Conservation (phyloP, 2,888 invertebrate genomes). For the Leucozona laternaria region DNA sequence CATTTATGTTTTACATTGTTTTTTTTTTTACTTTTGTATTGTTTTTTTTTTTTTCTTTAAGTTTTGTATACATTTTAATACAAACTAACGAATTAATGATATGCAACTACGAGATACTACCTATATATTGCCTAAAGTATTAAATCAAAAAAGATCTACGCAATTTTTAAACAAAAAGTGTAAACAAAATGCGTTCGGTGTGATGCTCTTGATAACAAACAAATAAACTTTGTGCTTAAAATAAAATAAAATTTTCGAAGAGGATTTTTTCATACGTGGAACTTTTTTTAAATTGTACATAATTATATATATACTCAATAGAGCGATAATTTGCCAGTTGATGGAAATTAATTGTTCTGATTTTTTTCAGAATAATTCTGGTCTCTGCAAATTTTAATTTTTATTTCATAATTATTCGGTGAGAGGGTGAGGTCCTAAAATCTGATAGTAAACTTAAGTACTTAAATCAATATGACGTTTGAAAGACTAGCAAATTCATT, state of each 20-base stretch:
- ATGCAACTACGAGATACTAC: slow-evolving; percentile 67
- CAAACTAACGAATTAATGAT: slow-evolving; percentile 57
- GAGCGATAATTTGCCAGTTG: too few relatives aligned
- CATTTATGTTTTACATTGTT: slow-evolving; percentile 16
- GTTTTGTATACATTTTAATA: slow-evolving; percentile 18
- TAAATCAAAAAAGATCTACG: slow-evolving; percentile 18
- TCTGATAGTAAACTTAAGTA: too few relatives aligned
- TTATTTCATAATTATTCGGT: too few relatives aligned
- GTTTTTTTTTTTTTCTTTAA: slow-evolving; percentile 14
- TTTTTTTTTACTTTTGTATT: not conserved
- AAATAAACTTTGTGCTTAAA: not conserved
- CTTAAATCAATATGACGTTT: too few relatives aligned
- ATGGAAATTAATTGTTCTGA: too few relatives aligned
- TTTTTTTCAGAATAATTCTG: too few relatives aligned
- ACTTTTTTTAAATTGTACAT: too few relatives aligned
- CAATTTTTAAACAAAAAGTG: slow-evolving; percentile 5
- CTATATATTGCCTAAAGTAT: not conserved
- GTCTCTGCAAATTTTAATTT: too few relatives aligned
- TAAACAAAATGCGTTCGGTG: not conserved
- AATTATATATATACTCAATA: too few relatives aligned
- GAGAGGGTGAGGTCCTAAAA: too few relatives aligned
- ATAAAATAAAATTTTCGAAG: not conserved
- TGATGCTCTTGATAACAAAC: not conserved
- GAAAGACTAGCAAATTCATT: too few relatives aligned
- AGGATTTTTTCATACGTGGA: too few relatives aligned